Base-by-base conservation (phyloP, 2,888 invertebrate species). In the Galerucella calmariensis region DNA sequence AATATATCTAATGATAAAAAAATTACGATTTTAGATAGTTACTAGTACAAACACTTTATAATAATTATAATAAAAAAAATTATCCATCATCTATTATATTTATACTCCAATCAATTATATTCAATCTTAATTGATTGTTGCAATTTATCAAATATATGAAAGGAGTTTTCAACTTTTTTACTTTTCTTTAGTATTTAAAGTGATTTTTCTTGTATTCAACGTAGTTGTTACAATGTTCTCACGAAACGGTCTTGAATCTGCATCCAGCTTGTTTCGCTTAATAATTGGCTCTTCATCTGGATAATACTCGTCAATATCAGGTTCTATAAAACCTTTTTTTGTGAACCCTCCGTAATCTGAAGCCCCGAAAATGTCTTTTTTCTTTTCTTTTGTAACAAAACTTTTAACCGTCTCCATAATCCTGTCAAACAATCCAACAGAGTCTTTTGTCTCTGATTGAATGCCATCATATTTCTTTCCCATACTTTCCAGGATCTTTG, bases 301-400 rank as follows among this genome's bases (percentile, higher is more conserved):
- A 24, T 74, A 20, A 70, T 80, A 80, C 56, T 84, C 84, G 72
- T 85, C 85, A 67, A 85, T 83, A 69, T 84, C 84, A 11, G 85
- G 85, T 69, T 85, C 85, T 56, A 83, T 81, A 75, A 85, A 85
- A 8, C 82, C 83, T 35, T 79, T 81, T 65, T 81, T 83, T 16
- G 76, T 73, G 53, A 75, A 81, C 67, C 83, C 82, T 10, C 82
- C 82, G 77, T 81, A 82, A 75, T 81, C 81, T 3, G 73, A 67
- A 53, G 77, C 78, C 0, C 74, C 77, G 35, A 80, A 79, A 2
- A 79, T 62, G 48, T 78, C 79, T n/a, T 77, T 72, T 66, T 80
- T 81, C 51, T 59, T 61, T 1, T 79, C 81, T 59, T 79, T 83
- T 16, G 80, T 80, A 63, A 82, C 73, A 63, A 82, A 80, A 46